Evolutionary conservation across 2,888 invertebrate species (phyloP).

Genomic region (Laothoe populi): DNA sequence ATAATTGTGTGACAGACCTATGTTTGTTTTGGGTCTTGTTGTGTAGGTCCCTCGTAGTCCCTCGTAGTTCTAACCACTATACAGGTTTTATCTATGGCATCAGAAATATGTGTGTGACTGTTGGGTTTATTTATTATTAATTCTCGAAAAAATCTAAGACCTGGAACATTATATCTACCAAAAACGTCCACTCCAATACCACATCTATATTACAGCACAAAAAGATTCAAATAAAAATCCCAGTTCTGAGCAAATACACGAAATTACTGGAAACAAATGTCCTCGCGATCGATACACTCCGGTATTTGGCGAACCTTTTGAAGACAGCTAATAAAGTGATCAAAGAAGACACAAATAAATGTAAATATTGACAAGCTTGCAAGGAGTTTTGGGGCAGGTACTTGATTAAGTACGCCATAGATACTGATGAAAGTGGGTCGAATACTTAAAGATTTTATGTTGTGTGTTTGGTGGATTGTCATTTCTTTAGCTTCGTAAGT

Average conservation of each 20-base stretch:
- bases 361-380: conserved; percentile 28
- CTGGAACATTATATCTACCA: too few relatives aligned
- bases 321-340: conserved; percentile 30
- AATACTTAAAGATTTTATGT: too few relatives aligned
- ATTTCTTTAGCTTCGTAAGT: not conserved
- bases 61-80: too few relatives aligned
- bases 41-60: too few relatives aligned
- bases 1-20: too few relatives aligned
- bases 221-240: not conserved
- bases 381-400: conserved; percentile 13
- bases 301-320: conserved; percentile 29
- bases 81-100: too few relatives aligned
- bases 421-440: conserved; percentile 16
- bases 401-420: conserved; percentile 25
- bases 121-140: too few relatives aligned
- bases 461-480: not conserved
- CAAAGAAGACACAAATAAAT: conserved; percentile 27
- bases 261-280: conserved; percentile 15
- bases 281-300: conserved; percentile 28
- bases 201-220: not conserved
- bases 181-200: too few relatives aligned
- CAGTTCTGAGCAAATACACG: conserved; percentile 3
- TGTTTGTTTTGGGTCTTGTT: too few relatives aligned
- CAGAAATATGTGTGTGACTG: too few relatives aligned
- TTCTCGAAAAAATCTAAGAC: too few relatives aligned